A percentile compares a stretch with the other conserved stretches of the same genome.
These are phyloP conservation scores for Nasalis larvatus DNA, from an alignment of 2,113 vertebrate genomes.

Conservation along the genomic window DNA sequence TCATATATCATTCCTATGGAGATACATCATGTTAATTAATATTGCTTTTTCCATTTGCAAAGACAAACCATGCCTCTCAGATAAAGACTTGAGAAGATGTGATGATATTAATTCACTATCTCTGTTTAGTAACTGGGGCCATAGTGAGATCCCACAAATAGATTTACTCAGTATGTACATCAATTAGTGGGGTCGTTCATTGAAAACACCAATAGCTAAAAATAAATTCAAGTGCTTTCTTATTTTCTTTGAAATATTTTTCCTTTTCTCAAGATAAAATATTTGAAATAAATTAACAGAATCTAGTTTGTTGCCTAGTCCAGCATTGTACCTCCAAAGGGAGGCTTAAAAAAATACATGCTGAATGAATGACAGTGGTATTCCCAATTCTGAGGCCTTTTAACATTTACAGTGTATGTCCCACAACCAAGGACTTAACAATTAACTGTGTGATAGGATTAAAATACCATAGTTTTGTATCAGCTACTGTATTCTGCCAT, in stretches of 20 bases:
- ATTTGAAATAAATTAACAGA: neutral
- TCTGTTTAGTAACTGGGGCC: neutral
- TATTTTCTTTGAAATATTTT: constrained; percentile 7
- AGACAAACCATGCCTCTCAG: neutral
- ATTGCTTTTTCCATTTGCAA: neutral
- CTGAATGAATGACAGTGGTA: neutral
- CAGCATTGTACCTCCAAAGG: neutral
- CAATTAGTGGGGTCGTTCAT: neutral
- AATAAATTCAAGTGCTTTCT: neutral
- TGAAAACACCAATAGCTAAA: neutral
- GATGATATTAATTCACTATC: neutral
- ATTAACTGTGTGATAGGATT: neutral
- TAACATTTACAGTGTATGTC: neutral
- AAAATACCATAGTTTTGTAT: neutral
- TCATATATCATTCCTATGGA: neutral
- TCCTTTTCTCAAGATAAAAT: constrained; percentile 2
- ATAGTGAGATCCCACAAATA: neutral
- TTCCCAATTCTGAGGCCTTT: neutral
- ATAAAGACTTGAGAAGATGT: neutral
- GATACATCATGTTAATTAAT: neutral
- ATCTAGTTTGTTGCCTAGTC: neutral
- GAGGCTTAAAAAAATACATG: neutral
- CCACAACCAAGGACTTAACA: neutral
- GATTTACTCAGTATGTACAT: neutral
- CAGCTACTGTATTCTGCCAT: neutral